Conservation (phyloP, 2,797 vertebrate genomes). For the Pangasius krempfi region DNA sequence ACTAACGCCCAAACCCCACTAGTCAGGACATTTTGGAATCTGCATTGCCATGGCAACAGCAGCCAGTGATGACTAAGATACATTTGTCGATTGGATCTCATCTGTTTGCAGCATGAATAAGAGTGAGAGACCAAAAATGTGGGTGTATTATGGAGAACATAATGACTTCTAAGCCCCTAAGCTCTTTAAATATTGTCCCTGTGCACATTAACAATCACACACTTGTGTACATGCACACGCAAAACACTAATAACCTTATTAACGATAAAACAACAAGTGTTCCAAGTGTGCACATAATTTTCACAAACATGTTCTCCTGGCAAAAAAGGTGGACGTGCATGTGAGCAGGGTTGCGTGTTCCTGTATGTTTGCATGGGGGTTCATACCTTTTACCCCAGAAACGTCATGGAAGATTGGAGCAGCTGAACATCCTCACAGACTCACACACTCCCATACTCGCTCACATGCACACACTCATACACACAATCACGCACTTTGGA, state of each 20-base stretch:
- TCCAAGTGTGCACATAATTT: background rate
- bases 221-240: constrained; percentile 16
- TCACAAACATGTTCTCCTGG: background rate
- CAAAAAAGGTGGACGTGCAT: background rate
- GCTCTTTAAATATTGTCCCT: background rate
- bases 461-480: background rate
- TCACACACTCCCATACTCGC: constrained; percentile 1
- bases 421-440: constrained; percentile 16
- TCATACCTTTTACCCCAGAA: background rate
- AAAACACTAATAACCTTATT: constrained; percentile 7
- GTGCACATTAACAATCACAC: background rate
- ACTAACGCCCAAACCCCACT: constrained; percentile 48
- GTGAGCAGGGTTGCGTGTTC: background rate
- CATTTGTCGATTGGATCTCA: constrained; percentile 48
- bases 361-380: background rate
- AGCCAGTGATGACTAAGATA: constrained; percentile 52
- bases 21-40: constrained; percentile 51
- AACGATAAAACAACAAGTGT: background rate
- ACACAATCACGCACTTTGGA: constrained; percentile 17
- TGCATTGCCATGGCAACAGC: constrained; percentile 70
- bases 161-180: background rate
- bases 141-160: background rate
- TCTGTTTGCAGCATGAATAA: constrained; percentile 31
- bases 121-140: constrained; percentile 1
- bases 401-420: constrained; percentile 36